phyloP scores from a whole-genome alignment of 2,113 vertebrate genomes.

The Muntiacus reevesi region DNA sequence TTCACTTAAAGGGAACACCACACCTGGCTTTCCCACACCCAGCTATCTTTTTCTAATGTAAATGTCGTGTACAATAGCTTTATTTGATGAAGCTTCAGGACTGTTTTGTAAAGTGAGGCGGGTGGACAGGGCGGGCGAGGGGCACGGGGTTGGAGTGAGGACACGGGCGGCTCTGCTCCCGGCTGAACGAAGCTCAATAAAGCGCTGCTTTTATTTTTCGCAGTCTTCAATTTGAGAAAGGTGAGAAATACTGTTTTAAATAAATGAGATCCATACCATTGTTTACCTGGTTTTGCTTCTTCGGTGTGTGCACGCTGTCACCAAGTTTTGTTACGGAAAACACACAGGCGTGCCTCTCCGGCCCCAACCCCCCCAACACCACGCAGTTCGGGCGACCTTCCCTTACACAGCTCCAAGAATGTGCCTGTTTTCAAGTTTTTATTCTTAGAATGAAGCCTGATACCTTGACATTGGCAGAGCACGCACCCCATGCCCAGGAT shows the following conservation, averaged over 20 bases:
- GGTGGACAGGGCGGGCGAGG: conserved; percentile 62
- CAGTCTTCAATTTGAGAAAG: conserved; percentile 77
- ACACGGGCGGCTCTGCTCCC: conserved; percentile 56
- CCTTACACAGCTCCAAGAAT: not conserved
- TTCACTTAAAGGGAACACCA: conserved; percentile 89
- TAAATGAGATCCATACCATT: conserved; percentile 64
- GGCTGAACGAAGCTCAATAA: conserved; percentile 74
- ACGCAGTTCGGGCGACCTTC: fast-evolving
- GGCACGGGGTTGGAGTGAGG: conserved; percentile 63
- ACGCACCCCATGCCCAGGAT: not conserved
- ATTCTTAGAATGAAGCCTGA: not conserved
- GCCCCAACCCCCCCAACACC: fast-evolving
- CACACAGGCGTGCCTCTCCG: not conserved
- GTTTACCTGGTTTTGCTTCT: conserved; percentile 1
- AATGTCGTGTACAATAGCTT: conserved; percentile 85
- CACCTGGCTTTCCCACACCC: conserved; percentile 69
- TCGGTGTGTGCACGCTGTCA: not conserved
- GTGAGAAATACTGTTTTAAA: conserved; percentile 73
- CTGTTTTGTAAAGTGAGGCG: conserved; percentile 81
- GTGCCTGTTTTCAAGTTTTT: not conserved
- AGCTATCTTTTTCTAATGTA: conserved; percentile 84
- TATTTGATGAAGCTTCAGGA: conserved; percentile 78
- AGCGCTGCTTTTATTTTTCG: conserved; percentile 81
- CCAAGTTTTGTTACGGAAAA: not conserved
- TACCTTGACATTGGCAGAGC: not conserved